Evolutionary conservation across 2,888 invertebrate genomes (phyloP).

Genomic region (Torymus auratus): DNA sequence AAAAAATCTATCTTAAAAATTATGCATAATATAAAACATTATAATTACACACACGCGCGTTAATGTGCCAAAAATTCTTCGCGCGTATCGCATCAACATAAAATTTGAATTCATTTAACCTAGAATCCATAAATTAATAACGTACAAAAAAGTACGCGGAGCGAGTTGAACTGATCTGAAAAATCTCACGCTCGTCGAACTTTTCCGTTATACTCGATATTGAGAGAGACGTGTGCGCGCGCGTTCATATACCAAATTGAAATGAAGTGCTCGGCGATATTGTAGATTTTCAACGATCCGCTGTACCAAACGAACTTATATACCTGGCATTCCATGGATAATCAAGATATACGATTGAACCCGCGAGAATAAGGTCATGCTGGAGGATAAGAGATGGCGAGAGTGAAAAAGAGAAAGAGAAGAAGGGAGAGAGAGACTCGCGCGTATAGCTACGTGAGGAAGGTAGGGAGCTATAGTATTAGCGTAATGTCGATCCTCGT

Average conservation of each 20-base stretch:
- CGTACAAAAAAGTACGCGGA: not conserved
- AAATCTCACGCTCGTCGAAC: too few species aligned
- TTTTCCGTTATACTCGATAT: too few species aligned
- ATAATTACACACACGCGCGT: not conserved
- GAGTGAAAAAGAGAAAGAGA: not conserved
- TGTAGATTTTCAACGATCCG: too few species aligned
- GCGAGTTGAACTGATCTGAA: too few species aligned
- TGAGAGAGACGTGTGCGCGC: too few species aligned
- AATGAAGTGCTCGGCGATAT: not conserved
- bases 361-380: conserved; percentile 36
- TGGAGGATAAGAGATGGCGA: not conserved
- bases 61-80: conserved; percentile 1
- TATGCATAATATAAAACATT: too few species aligned
- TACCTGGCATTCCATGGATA: conserved; percentile 23
- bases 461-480: not conserved
- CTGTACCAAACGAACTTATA: not conserved
- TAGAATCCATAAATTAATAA: not conserved
- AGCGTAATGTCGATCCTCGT: conserved; percentile 11
- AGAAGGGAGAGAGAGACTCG: not conserved
- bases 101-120: conserved; percentile 1
- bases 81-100: not conserved
- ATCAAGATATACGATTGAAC: conserved; percentile 37
- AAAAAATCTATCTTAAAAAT: too few species aligned
- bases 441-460: not conserved
- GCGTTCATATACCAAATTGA: not conserved